Percentiles rank a stretch among this genome's conserved stretches.
These are phyloP conservation scores for Diplodus sargus DNA, from an alignment of 2,797 vertebrate species.

Conservation along the genomic window DNA sequence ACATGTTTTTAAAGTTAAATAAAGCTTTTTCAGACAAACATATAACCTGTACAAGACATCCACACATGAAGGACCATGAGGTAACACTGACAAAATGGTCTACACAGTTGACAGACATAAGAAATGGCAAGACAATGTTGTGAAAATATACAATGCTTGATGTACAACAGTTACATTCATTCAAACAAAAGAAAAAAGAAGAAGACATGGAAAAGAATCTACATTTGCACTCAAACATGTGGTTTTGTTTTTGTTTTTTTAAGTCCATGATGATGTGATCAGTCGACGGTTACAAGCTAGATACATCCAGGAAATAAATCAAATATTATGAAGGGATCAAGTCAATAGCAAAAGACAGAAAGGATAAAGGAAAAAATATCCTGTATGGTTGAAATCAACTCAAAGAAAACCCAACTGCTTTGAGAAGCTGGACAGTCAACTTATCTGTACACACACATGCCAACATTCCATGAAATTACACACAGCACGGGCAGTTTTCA, in stretches of 20 bases:
- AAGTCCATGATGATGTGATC: conserved; percentile 73
- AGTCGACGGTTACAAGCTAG: conserved; percentile 69
- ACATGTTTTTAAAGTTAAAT: conserved; percentile 50
- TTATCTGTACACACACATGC: conserved; percentile 74
- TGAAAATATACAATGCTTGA: conserved; percentile 76
- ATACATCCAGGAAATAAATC: conserved; percentile 77
- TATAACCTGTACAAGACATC: conserved; percentile 58
- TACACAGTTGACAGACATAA: conserved; percentile 74
- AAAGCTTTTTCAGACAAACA: conserved; percentile 65
- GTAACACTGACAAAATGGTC: conserved; percentile 64
- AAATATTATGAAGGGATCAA: conserved; percentile 70
- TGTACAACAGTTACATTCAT: conserved; percentile 78
- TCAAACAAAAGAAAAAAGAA: conserved; percentile 55
- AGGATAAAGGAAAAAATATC: conserved; percentile 63
- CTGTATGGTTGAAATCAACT: conserved; percentile 74
- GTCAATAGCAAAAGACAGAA: conserved; percentile 68
- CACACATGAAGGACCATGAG: conserved; percentile 71
- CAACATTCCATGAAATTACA: conserved; percentile 75
- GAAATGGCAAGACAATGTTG: conserved; percentile 71
- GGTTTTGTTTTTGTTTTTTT: conserved; percentile 37
- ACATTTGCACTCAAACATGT: conserved; percentile 77
- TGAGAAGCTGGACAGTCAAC: conserved; percentile 71
- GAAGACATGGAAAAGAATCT: conserved; percentile 56
- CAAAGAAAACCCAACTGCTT: conserved; percentile 75
- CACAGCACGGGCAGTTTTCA: conserved; percentile 76